Percentiles rank a stretch among this genome's conserved stretches.
phyloP scores from a whole-genome alignment of 92 coral and sea anemone genomes.

The Phymanthus crucifer region DNA sequence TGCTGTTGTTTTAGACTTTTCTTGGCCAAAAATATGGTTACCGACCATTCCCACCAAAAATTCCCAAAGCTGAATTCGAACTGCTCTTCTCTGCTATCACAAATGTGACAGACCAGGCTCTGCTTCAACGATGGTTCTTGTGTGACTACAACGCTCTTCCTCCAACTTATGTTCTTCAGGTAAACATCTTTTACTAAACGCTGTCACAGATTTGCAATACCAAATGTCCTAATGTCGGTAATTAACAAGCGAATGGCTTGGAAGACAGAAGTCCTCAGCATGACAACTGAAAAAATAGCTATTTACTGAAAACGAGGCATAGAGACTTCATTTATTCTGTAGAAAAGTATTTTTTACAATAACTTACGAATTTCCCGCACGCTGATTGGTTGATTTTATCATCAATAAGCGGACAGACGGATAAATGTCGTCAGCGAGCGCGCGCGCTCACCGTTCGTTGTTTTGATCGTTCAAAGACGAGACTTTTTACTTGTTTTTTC shows the following conservation, averaged over 20 bases:
- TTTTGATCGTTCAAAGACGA: too few relatives aligned
- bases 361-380: too few relatives aligned
- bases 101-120: constrained; percentile 43
- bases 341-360: too few relatives aligned
- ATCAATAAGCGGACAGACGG: too few relatives aligned
- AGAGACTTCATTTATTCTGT: too few relatives aligned
- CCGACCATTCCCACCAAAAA: constrained; percentile 83
- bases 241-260: not conserved
- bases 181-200: not conserved
- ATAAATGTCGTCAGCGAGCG: too few relatives aligned
- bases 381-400: too few relatives aligned
- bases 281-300: too few relatives aligned
- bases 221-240: not conserved
- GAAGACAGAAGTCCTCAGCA: too few relatives aligned
- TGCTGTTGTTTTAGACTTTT: constrained; percentile 57
- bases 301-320: too few relatives aligned
- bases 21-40: constrained; percentile 93
- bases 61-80: constrained; percentile 63
- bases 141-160: constrained; percentile 79
- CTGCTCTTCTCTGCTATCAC: constrained; percentile 48
- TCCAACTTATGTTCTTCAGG: constrained; percentile 67
- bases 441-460: too few relatives aligned
- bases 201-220: not conserved
- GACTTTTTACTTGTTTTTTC: too few relatives aligned
- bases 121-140: constrained; percentile 66